Evolutionary conservation across 2,113 vertebrate genomes (phyloP).

Genomic region (Recurvirostra avosetta): DNA sequence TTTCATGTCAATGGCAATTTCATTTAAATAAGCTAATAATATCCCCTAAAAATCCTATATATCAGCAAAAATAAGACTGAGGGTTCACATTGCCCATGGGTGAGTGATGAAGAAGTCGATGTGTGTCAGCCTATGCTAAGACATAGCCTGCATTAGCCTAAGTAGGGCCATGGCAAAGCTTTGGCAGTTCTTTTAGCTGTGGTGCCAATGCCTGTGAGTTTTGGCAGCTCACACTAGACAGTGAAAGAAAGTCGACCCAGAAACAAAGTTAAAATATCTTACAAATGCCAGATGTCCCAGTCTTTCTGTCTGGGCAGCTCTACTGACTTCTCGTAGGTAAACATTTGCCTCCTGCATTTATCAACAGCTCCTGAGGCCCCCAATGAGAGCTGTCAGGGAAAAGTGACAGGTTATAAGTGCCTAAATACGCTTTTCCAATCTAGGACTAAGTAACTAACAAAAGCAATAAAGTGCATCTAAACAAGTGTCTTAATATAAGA

Average conservation of each 20-base stretch:
- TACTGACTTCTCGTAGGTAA: neutral
- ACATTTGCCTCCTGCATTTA: neutral
- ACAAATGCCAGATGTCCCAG: neutral
- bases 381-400: neutral
- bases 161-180: neutral
- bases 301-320: neutral
- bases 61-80: neutral
- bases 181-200: neutral
- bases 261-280: neutral
- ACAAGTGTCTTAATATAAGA: neutral
- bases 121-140: neutral
- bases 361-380: neutral
- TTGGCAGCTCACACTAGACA: neutral
- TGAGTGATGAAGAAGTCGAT: neutral
- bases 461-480: neutral
- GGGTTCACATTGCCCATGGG: neutral
- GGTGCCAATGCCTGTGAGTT: neutral
- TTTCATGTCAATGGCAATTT: neutral
- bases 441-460: neutral
- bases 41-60: neutral
- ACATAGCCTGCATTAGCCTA: neutral
- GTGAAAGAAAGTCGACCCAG: neutral
- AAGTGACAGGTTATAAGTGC: neutral
- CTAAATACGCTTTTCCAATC: neutral
- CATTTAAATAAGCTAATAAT: neutral